phyloP scores from a whole-genome alignment of 2,888 invertebrate species.

The Oxyteleia sp. region DNA sequence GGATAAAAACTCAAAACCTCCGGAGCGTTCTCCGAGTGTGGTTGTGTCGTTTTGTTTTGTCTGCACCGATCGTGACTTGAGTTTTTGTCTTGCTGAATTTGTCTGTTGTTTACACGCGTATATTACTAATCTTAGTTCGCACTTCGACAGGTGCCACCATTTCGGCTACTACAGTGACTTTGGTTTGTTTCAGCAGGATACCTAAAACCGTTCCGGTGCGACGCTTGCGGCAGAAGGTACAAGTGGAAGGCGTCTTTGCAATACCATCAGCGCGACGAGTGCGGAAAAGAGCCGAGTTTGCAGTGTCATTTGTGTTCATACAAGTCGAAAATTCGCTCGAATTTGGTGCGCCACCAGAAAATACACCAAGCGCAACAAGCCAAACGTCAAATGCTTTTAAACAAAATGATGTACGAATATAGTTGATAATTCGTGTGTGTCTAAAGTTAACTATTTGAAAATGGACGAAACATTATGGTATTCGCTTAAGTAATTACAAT shows the following conservation, averaged over 20 bases:
- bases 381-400: constrained; percentile 42
- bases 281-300: constrained; percentile 83
- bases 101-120: constrained; percentile 31
- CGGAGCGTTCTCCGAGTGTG: too few relatives aligned
- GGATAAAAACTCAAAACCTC: constrained; percentile 10
- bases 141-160: neutral
- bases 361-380: constrained; percentile 71
- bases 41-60: too few relatives aligned
- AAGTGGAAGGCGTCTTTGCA: constrained; percentile 85
- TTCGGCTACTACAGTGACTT: constrained; percentile 20
- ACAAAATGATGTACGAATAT: constrained; percentile 60
- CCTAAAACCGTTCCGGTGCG: constrained; percentile 85
- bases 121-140: constrained; percentile 47
- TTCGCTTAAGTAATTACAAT: neutral
- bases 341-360: constrained; percentile 78
- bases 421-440: constrained; percentile 48
- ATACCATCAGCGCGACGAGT: constrained; percentile 91
- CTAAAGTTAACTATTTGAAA: neutral
- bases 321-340: constrained; percentile 80
- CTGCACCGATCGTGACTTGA: constrained; percentile 39
- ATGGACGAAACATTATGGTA: neutral
- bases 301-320: constrained; percentile 82
- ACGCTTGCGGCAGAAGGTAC: constrained; percentile 78
- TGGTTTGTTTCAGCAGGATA: constrained; percentile 74
- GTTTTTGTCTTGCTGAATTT: constrained; percentile 48